A percentile compares a stretch with the other conserved stretches of the same genome.
Evolutionary conservation across 1,140 invertebrate genomes (phyloP).

Genomic region (Lanistes nyassanus): DNA sequence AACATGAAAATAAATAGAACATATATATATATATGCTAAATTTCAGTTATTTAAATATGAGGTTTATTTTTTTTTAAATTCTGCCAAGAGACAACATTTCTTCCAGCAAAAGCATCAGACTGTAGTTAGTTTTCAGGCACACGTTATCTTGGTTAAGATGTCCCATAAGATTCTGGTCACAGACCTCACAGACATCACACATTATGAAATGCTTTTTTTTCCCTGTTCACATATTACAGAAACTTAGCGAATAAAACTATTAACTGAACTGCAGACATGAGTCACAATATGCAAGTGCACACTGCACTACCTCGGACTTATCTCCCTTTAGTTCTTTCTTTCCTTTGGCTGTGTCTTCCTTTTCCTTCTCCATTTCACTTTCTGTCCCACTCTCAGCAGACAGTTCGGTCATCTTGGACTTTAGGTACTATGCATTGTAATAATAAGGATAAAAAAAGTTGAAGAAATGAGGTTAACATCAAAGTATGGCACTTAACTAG

Average conservation of each 20-base stretch:
- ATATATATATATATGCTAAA: too few species aligned
- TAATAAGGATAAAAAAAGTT: slow-evolving; percentile 4
- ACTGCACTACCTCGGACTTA: background rate
- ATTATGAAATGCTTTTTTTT: too few species aligned
- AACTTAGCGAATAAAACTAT: background rate
- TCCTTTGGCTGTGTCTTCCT: background rate
- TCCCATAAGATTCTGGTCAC: too few species aligned
- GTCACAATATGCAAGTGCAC: background rate
- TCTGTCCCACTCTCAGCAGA: slow-evolving; percentile 9
- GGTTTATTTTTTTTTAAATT: too few species aligned
- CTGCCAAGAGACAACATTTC: too few species aligned
- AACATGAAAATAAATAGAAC: too few species aligned
- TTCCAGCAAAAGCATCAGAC: too few species aligned
- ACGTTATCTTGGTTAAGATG: too few species aligned
- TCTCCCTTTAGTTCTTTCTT: background rate
- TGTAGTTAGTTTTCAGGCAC: too few species aligned
- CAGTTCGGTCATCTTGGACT: slow-evolving; percentile 52
- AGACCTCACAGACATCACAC: too few species aligned
- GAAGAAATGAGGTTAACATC: background rate
- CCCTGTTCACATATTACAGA: background rate
- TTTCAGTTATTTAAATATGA: too few species aligned
- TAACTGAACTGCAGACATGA: background rate
- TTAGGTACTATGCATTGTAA: slow-evolving; percentile 44
- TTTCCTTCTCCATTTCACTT: slow-evolving; percentile 3
- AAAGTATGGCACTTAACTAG: background rate